A percentile compares a stretch with the other conserved stretches of the same genome.
Evolutionary conservation across 2,888 invertebrate species (phyloP).

Genomic region (Tetropium fuscum): DNA sequence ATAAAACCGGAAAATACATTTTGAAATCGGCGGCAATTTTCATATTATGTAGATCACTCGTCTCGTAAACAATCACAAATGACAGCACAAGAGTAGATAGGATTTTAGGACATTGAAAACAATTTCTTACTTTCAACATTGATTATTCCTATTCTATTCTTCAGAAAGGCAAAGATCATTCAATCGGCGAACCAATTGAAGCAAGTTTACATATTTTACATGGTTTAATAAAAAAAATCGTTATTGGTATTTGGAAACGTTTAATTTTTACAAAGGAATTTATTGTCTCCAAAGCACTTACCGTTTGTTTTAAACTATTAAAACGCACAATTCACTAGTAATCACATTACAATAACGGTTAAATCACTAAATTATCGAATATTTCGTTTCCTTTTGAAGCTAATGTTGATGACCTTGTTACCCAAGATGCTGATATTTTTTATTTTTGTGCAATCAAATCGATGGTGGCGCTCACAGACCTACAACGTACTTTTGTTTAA

Average conservation of each 20-base stretch:
- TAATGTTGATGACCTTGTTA: conserved; percentile 65
- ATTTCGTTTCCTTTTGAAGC: conserved; percentile 52
- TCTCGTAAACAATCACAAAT: conserved; percentile 62
- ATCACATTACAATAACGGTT: conserved; percentile 49
- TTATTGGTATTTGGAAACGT: conserved; percentile 46
- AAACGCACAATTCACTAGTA: conserved; percentile 37
- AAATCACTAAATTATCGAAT: conserved; percentile 45
- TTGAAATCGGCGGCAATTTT: conserved; percentile 57
- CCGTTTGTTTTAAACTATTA: conserved; percentile 32
- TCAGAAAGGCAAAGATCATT: conserved; percentile 13
- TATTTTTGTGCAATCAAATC: conserved; percentile 53
- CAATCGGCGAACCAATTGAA: conserved; percentile 17
- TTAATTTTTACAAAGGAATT: conserved; percentile 43
- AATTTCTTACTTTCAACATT: conserved; percentile 9
- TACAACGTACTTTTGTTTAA: conserved; percentile 15
- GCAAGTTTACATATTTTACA: conserved; percentile 25
- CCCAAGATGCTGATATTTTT: conserved; percentile 63
- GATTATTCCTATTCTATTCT: neutral
- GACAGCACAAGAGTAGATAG: conserved; percentile 46
- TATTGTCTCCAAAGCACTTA: conserved; percentile 33
- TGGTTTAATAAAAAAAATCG: conserved; percentile 49
- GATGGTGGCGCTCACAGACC: conserved; percentile 47
- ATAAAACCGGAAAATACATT: conserved; percentile 21
- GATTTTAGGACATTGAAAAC: conserved; percentile 14
- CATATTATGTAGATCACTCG: conserved; percentile 54